These are phyloP conservation scores for Sigmodon hispidus DNA, from an alignment of 2,113 vertebrate species.

Conservation along the genomic window DNA sequence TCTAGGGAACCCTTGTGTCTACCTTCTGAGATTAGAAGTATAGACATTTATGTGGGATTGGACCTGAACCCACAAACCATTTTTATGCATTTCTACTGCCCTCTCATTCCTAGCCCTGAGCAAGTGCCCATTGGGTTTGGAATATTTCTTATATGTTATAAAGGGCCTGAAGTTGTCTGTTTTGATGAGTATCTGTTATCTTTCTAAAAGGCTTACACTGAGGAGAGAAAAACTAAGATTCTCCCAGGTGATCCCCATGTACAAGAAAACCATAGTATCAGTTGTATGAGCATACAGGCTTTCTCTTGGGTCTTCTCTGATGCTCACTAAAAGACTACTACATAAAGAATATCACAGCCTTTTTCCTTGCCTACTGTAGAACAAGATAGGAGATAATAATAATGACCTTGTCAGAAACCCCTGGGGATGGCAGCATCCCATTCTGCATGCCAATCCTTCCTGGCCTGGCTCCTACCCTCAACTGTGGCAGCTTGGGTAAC, in stretches of 20 bases:
- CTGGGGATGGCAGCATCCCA: not conserved
- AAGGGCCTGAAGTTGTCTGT: not conserved
- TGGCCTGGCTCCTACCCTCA: not conserved
- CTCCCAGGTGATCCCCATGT: not conserved
- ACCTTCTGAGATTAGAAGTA: not conserved
- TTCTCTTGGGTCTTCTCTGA: not conserved
- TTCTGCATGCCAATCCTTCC: not conserved
- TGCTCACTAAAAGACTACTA: not conserved
- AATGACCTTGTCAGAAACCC: not conserved
- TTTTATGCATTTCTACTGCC: not conserved
- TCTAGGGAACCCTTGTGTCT: not conserved
- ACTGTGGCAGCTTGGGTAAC: not conserved
- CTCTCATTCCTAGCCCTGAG: not conserved
- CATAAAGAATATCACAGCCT: not conserved
- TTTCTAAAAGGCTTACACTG: not conserved
- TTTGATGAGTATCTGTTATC: not conserved
- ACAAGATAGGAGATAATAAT: not conserved
- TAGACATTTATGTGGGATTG: not conserved
- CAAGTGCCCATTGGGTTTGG: slow-evolving; percentile 8
- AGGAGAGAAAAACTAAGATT: not conserved
- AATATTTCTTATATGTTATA: not conserved
- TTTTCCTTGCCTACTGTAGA: not conserved
- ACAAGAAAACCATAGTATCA: not conserved
- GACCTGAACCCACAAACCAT: not conserved
- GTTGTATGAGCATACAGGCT: not conserved